Conservation (phyloP, 2,797 vertebrate species). For the Hippopotamyrus pictus region DNA sequence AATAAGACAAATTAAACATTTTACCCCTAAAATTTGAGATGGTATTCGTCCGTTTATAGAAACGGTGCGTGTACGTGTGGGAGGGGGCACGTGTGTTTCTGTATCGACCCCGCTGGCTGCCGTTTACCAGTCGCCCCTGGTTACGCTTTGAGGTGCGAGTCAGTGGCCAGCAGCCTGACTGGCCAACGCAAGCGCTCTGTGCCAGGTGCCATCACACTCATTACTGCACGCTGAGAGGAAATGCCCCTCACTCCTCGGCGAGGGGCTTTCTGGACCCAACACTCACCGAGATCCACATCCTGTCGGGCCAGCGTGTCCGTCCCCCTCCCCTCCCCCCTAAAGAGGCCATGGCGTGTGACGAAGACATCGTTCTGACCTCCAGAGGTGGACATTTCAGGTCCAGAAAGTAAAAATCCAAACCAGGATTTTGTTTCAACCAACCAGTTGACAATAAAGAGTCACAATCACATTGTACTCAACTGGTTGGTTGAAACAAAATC, state of each 20-base stretch:
- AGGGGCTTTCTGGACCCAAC: constrained; percentile 17
- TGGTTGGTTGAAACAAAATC: too few species aligned
- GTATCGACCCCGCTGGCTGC: not conserved
- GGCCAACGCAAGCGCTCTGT: constrained; percentile 16
- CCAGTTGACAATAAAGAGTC: too few species aligned
- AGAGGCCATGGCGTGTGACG: not conserved
- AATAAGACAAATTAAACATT: not conserved
- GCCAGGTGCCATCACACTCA: constrained; percentile 36
- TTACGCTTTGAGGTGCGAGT: constrained; percentile 21
- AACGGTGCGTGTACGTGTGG: not conserved
- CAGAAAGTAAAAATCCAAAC: too few species aligned
- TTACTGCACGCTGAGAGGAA: constrained; percentile 33
- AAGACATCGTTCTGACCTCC: not conserved
- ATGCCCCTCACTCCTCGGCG: constrained; percentile 16
- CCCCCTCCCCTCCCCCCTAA: not conserved
- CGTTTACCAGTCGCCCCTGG: constrained; percentile 14
- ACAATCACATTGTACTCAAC: too few species aligned
- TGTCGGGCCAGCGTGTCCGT: constrained; percentile 26
- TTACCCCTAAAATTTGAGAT: not conserved
- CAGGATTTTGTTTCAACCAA: too few species aligned
- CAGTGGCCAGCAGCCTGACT: constrained; percentile 7
- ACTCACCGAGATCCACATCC: constrained; percentile 28
- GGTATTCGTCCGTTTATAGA: not conserved
- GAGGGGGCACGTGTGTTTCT: not conserved
- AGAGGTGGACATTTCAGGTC: too few species aligned